Evolutionary conservation across 2,888 invertebrate species (phyloP).

Genomic region (Julus scandinavius): DNA sequence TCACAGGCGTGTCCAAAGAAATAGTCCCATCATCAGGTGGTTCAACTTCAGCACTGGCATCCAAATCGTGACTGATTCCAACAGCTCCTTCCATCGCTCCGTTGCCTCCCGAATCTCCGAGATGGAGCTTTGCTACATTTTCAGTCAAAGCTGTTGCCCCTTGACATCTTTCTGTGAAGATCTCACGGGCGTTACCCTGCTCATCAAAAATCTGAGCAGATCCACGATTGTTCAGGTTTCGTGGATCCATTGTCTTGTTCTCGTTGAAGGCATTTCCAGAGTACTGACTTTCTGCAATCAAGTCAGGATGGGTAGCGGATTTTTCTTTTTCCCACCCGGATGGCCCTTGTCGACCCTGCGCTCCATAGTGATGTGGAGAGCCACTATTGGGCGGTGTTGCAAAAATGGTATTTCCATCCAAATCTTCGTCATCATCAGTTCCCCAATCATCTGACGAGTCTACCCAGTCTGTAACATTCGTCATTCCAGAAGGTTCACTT

Average conservation of each 20-base stretch:
- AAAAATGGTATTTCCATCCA: constrained; percentile 38
- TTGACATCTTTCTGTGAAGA: constrained; percentile 46
- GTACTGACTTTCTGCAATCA: constrained; percentile 31
- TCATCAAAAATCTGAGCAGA: constrained; percentile 48
- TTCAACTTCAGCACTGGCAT: constrained; percentile 57
- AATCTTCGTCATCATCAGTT: constrained; percentile 64
- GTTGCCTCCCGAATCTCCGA: constrained; percentile 51
- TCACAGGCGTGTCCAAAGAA: constrained; percentile 56
- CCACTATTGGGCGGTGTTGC: not conserved
- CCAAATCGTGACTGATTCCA: constrained; percentile 55
- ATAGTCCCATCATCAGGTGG: constrained; percentile 58
- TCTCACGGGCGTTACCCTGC: constrained; percentile 51
- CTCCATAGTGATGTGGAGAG: constrained; percentile 21
- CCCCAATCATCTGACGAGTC: constrained; percentile 74
- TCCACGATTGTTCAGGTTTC: constrained; percentile 48
- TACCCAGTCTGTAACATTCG: constrained; percentile 60
- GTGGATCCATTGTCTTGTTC: constrained; percentile 36
- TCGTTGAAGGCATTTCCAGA: constrained; percentile 23
- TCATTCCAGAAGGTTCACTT: constrained; percentile 60
- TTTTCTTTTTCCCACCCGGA: constrained; percentile 31
- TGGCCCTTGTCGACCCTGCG: not conserved
- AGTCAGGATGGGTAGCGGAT: not conserved
- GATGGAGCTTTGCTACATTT: constrained; percentile 49
- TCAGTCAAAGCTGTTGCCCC: constrained; percentile 49
- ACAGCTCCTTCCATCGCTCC: constrained; percentile 57